Evolutionary conservation across 2,797 vertebrate species (phyloP), one percentile per base, ranked within the genome.

Genomic region (Pelochelys cantorii): DNA sequence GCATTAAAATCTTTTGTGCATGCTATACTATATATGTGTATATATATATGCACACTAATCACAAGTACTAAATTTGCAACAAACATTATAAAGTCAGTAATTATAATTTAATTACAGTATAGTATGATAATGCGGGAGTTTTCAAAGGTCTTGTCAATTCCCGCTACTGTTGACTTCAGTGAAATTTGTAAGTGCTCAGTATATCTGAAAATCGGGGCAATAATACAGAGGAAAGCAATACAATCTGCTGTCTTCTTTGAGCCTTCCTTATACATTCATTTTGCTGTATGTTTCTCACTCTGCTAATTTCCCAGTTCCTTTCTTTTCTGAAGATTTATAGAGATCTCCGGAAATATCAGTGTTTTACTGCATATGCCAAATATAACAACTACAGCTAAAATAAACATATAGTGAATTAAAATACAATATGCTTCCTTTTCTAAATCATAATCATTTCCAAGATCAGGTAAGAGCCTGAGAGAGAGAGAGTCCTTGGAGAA

Each of bases 401-500:
- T 92, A 94, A 95, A 90, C 92, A 92, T 34, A 54, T 59, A 90
- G 57, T 74, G 94, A 96, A 89, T 96, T 97, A 95, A 93, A 96
- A 90, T 88, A 87, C 91, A 92, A 55, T 89, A 86, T 89, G 82
- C 53, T 92, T 88, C 80, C 48, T 95, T 81, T 95, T 92, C 71
- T 84, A 90, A 94, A 91, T 92, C 83, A 80, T 89, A 48, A n/a
- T 88, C 89, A 96, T 95, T 96, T 97, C 88, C 86, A 93, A 84
- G 84, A 92, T 93, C 85, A 91, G 89, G 71, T 95, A 86, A 89
- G 85, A 94, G 77, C 89, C 93, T 81, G 75, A 91, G 88, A 86
- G 88, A 86, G 89, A 87, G 93, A 81, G 93, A 92, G 93, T 86
- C 96, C 86, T 90, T 93, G 85, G 96, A 97, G 96, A 90, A 95